Percentiles rank a stretch among this genome's conserved stretches.
Conservation (phyloP, 2,797 vertebrate species). For the Megalops cyprinoides region DNA sequence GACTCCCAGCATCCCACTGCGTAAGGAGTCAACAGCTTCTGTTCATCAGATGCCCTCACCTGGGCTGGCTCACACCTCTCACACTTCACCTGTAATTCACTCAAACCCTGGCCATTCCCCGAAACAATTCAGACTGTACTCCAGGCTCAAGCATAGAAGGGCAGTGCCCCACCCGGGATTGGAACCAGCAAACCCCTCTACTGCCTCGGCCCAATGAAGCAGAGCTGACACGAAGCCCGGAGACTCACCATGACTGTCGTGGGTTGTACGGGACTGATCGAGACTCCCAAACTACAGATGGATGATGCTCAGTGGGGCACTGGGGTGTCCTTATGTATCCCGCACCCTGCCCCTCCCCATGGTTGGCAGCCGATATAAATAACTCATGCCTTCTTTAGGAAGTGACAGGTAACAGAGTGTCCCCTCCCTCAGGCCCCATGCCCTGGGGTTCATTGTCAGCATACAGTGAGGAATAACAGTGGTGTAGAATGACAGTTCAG, state of each 20-base stretch:
- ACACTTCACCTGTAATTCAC: no score
- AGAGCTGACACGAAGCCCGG: background rate
- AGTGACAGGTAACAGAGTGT: constrained; percentile 85
- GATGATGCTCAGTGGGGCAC: constrained; percentile 46
- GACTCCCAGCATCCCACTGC: background rate
- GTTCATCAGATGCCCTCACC: no score
- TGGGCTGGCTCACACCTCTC: background rate
- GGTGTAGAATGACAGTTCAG: constrained; percentile 69
- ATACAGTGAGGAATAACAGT: constrained; percentile 70
- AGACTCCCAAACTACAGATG: constrained; percentile 50
- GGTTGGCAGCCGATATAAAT: constrained; percentile 87
- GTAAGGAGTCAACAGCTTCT: no score
- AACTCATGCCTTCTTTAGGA: constrained; percentile 97
- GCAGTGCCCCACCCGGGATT: background rate
- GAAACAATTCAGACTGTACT: no score
- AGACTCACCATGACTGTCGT: constrained; percentile 86
- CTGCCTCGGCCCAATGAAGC: background rate
- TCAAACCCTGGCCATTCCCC: no score
- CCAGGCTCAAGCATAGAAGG: no score
- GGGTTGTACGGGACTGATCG: constrained; percentile 57
- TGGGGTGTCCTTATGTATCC: constrained; percentile 82
- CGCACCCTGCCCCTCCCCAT: constrained; percentile 37
- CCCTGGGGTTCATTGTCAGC: constrained; percentile 53
- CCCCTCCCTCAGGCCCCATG: constrained; percentile 29
- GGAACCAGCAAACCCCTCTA: background rate